Evolutionary conservation across 2,113 vertebrate species (phyloP), one percentile per base, ranked within the genome.

Genomic region (Pampusana beccarii): DNA sequence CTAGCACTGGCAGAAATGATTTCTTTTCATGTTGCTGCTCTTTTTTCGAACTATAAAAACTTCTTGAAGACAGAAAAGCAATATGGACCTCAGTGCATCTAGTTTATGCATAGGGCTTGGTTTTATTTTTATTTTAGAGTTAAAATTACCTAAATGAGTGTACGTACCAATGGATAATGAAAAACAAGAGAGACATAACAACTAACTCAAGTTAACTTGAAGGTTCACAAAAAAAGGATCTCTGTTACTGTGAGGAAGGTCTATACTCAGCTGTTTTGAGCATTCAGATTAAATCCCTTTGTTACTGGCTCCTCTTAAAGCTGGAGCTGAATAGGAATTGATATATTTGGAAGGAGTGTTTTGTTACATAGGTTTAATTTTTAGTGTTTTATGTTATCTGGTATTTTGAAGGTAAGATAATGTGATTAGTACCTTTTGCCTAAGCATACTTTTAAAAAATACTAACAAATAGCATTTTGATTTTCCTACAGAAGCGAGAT

Each of bases 401-500:
- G 8, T 66, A 18, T 53, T 53, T 53, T 53, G 16, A 67, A 88
- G 53, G 31, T 61, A 7, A 58, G 19, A 20, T n/a, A 19, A 34
- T 26, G 28, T 62, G n/a, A 48, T 48, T 5, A 38, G 33, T 24
- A n/a, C 13, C 6, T 72, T 87, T 73, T 92, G 34, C 13, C 18
- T 60, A 17, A 80, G 23, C 11, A 3, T 80, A 24, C 19, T 77
- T 61, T 67, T 44, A 8, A 71, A 51, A n/a, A n/a, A 20, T 13
- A 26, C 19, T 94, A 38, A 96, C 57, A 15, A 14, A 40, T 3
- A 33, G 23, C 23, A 5, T 36, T 87, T 92, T 92, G 4, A 25
- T 88, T 95, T 62, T 84, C 34, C 97, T 94, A 91, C 93, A 99
- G 99, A 99, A 98, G 97, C 98, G 98, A 69, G 99, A 99, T 95